Evolutionary conservation across 1,140 invertebrate species (phyloP), one percentile per base, ranked within the genome.

Genomic region (Hirudo medicinalis): DNA sequence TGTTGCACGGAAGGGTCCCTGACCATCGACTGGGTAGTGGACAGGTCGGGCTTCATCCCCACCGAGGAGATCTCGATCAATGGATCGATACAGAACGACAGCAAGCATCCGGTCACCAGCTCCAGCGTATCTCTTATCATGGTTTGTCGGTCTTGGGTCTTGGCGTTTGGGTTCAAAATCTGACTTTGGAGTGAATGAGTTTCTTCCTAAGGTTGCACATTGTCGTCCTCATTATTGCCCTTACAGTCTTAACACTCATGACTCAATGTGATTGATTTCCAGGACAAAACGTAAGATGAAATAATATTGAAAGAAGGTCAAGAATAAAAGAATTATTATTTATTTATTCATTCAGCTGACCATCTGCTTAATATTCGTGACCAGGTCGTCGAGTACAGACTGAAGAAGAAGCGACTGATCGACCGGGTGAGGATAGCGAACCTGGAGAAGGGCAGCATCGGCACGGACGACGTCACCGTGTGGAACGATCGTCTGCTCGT

Each of bases 301-400:
- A n/a, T n/a, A n/a, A n/a, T n/a, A n/a, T n/a, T n/a, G n/a, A n/a
- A n/a, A n/a, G n/a, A n/a, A n/a, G n/a, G n/a, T n/a, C n/a, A n/a
- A n/a, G n/a, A n/a, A n/a, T n/a, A n/a, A n/a, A n/a, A n/a, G n/a
- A n/a, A n/a, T n/a, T n/a, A n/a, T n/a, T n/a, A n/a, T n/a, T n/a
- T n/a, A n/a, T n/a, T n/a, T n/a, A n/a, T n/a, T n/a, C n/a, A n/a
- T n/a, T n/a, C n/a, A n/a, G n/a, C n/a, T 36, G 29, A 67, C 66
- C 2, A 2, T 5, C 20, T 22, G 2, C 19, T 20, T 27, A 22
- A 70, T 60, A 27, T 67, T 0, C 22, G 54, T 25, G 40, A 53
- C n/a, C 67, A 73, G 72, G 69, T 74, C 29, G 67, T 74, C 27
- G 73, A 74, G 22, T 74, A 71, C 70, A 74, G 71, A 36, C 63